These are phyloP conservation scores for Triplophysa siluroides DNA, from an alignment of 2,113 vertebrate species.

Conservation along the genomic window DNA sequence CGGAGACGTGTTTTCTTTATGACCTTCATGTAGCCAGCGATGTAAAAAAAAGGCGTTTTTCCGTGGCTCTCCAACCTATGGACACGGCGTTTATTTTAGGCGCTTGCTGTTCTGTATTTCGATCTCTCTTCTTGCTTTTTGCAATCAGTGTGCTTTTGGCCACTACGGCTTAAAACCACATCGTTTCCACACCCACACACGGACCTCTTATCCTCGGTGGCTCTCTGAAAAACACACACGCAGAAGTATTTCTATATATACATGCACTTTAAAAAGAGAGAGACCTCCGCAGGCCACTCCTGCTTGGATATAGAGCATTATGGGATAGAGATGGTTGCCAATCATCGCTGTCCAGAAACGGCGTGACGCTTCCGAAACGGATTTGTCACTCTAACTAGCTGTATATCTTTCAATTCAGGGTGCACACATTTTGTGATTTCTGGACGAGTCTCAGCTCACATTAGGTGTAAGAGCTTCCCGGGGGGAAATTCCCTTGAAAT, in stretches of 20 bases:
- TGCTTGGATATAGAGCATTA: slow-evolving; percentile 43
- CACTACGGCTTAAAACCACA: slow-evolving; percentile 58
- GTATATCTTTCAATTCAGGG: neutral
- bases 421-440: slow-evolving; percentile 15
- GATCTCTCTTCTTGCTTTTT: slow-evolving; percentile 43
- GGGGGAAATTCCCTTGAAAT: slow-evolving; percentile 24
- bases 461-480: slow-evolving; percentile 4
- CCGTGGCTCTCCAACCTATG: slow-evolving; percentile 46
- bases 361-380: neutral
- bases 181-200: slow-evolving; percentile 61
- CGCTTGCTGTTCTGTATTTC: slow-evolving; percentile 27
- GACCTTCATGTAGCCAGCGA: slow-evolving; percentile 33
- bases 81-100: slow-evolving; percentile 57
- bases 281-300: slow-evolving; percentile 47
- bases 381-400: neutral
- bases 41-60: slow-evolving; percentile 41
- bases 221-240: slow-evolving; percentile 42
- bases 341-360: slow-evolving; percentile 14
- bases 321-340: slow-evolving; percentile 27
- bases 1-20: slow-evolving; percentile 27
- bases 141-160: slow-evolving; percentile 64
- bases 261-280: slow-evolving; percentile 54
- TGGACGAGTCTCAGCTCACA: slow-evolving; percentile 31
- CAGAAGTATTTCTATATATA: slow-evolving; percentile 52
- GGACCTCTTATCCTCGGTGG: slow-evolving; percentile 44